Evolutionary conservation across 2,888 invertebrate species (phyloP), one percentile per base, ranked within the genome.

Genomic region (Cerceris ruficornis): DNA sequence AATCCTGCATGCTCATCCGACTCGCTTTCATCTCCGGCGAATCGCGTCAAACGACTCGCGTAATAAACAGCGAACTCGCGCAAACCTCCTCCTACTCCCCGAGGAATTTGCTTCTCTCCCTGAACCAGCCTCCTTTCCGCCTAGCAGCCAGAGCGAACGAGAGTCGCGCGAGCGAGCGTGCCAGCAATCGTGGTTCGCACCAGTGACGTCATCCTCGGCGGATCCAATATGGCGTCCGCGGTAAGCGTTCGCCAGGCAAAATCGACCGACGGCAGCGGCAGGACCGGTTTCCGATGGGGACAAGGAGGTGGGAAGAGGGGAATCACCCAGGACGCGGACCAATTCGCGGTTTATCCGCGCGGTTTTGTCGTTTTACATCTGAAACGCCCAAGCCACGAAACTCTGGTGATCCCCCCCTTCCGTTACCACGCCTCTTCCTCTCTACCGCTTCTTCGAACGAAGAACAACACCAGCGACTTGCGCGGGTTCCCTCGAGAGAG

Each of bases 121-220:
- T 28, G 28, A 28, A 28, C 28, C 28, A 28, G 1, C 28, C 28
- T 28, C 28, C 28, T 28, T 28, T 41, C 13, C 59, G 42, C 13
- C 6, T 41, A 7, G 41, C 41, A n/a, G 41, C 14, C 1, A 11
- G 13, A 11, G 6, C 13, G 7, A 7, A 39, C 9, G 17, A 55
- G 55, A 14, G 14, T 13, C 14, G 14, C 15, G 9, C 64, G 39
- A 62, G 65, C 67, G 71, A 70, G 72, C 68, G 86, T 83, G 86
- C 86, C 86, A 82, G 83, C 81, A 79, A 81, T 80, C 85, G 83
- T 84, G 85, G 85, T 84, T 84, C 81, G 84, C 86, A 89, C 87
- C 88, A 87, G 74, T 90, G 90, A 90, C 90, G 90, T 90, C 90
- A 90, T 84, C 74, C 69, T 49, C 64, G 74, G 61, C 84, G 82